phyloP scores from a whole-genome alignment of 1,140 invertebrate genomes.

The Aphelenchoides besseyi region DNA sequence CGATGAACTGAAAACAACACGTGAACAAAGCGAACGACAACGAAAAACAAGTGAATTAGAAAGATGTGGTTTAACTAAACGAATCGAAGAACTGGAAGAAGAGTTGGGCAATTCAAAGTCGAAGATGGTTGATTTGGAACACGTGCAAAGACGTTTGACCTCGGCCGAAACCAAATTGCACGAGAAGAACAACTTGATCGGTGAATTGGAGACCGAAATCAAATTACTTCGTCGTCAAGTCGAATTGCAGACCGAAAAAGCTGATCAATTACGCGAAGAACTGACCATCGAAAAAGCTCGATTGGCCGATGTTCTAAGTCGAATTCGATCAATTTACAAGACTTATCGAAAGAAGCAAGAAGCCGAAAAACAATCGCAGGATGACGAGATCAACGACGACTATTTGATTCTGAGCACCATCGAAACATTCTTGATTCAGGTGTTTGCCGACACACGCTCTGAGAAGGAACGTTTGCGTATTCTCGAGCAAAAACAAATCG shows the following conservation, averaged over 20 bases:
- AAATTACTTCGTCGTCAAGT: constrained; percentile 17
- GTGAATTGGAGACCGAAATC: constrained; percentile 23
- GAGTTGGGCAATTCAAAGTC: constrained; percentile 19
- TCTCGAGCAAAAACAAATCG: constrained; percentile 45
- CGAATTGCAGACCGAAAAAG: constrained; percentile 28
- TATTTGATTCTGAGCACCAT: constrained; percentile 35
- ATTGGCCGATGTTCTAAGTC: constrained; percentile 33
- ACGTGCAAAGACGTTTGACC: constrained; percentile 23
- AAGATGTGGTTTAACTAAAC: not conserved
- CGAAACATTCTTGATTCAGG: constrained; percentile 43
- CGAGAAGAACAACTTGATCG: constrained; percentile 17
- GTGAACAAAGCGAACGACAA: not conserved
- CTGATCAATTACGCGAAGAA: constrained; percentile 37
- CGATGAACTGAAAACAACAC: not conserved
- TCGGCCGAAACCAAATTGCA: constrained; percentile 25
- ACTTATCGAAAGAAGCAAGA: not conserved
- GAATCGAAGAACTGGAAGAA: constrained; percentile 34
- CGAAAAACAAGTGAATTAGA: not conserved
- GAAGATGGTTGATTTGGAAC: constrained; percentile 29
- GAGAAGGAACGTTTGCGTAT: constrained; percentile 48
- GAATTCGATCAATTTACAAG: constrained; percentile 37
- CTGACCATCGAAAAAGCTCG: constrained; percentile 31
- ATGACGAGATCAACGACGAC: constrained; percentile 35
- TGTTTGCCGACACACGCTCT: constrained; percentile 29
- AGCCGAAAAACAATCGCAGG: too few relatives aligned